These are phyloP conservation scores for Petrolisthes cinctipes DNA, from an alignment of 2,888 invertebrate genomes.

Conservation along the genomic window DNA sequence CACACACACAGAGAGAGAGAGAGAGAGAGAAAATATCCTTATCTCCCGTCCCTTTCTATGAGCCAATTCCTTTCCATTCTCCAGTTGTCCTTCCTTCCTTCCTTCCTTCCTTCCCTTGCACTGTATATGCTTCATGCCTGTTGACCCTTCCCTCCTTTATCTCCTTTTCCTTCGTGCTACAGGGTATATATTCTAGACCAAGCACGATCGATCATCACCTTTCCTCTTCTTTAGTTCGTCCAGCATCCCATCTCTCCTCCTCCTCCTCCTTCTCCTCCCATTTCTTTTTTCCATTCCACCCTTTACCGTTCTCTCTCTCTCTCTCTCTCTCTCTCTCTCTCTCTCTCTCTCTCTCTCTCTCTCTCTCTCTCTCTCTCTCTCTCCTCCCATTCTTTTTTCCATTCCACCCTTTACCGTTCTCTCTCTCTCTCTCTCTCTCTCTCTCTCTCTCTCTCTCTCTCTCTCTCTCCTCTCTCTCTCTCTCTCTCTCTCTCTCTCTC, in stretches of 20 bases:
- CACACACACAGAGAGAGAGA: background rate
- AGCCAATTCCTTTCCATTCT: background rate
- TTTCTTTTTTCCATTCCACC: background rate
- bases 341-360: background rate
- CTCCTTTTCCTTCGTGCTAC: background rate
- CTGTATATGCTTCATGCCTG: background rate
- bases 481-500: background rate
- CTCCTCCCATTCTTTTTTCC: background rate
- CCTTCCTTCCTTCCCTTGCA: background rate
- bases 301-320: background rate
- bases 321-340: background rate
- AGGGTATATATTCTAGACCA: background rate
- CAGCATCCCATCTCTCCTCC: background rate
- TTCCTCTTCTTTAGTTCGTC: background rate
- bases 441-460: background rate
- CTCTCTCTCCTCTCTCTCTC: background rate
- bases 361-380: background rate
- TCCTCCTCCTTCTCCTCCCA: background rate
- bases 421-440: constrained; percentile 2
- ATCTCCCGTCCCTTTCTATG: background rate
- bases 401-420: background rate
- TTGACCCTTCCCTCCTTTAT: too few relatives aligned
- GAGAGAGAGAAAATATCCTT: background rate
- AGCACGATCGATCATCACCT: background rate
- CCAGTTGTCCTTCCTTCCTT: background rate